Base-by-base conservation (phyloP, 23 tunicate species). In the Aplidium turbinatum region DNA sequence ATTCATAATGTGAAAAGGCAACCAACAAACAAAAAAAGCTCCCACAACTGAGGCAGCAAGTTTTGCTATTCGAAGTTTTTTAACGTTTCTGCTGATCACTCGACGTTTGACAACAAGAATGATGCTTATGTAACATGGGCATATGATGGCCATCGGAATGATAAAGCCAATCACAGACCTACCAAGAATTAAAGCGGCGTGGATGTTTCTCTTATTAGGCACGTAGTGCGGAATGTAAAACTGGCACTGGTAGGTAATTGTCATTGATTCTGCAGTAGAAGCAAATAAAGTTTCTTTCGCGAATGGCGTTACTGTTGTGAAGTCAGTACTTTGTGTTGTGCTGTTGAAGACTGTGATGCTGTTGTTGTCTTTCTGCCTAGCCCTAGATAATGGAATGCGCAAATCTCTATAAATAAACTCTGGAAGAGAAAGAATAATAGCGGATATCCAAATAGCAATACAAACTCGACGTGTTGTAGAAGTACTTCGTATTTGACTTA, bases 1-100 rank as follows among this genome's bases (percentile, higher is more conserved):
- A 32, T 69, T 75, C 76, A 88, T 60, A 11, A 70, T 6, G 2
- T 88, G 96, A 1, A 28, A 47, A 0, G 96, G 96, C 0, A 74
- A 38, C 96, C 96, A 88, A 40, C 96, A 88, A 6, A 88, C 54
- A 38, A 88, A 88, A 35, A 88, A 88, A 1, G 96, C 96, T 0
- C 78, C 53, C 34, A 88, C 61, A n/a, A 88, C 60, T 6, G 76
- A n/a, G 21, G 83, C 87, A 3, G 87, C 87, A 19, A 88, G 60
- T 16, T 75, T 70, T 6, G 87, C 87, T 1, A 88, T 83, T 2
- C 87, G 72, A 56, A 68, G 79, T 69, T 88, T 76, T 0, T 73
- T 70, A 23, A 71, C 82, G 1, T 75, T 75, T 20, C 47, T 58
- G 74, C 87, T 68, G 4, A 81, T 81, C 52, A 81, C 78, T 56